phyloP scores from a whole-genome alignment of 2,113 vertebrate genomes.

The Labeo catla region DNA sequence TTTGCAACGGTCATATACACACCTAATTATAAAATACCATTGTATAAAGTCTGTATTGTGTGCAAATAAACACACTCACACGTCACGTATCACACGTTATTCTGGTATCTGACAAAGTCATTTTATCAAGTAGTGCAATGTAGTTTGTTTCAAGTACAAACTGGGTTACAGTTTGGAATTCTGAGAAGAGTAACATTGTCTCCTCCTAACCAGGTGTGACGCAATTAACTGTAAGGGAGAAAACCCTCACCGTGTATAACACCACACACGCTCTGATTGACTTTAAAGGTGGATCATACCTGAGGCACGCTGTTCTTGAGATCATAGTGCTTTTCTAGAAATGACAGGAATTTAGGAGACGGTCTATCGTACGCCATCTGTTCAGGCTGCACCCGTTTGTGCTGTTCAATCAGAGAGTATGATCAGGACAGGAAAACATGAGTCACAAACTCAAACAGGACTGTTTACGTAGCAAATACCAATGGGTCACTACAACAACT shows the following conservation, averaged over 20 bases:
- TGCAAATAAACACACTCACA: not conserved
- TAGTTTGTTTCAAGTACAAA: too few species aligned
- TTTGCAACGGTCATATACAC: not conserved
- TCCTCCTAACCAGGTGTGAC: not conserved
- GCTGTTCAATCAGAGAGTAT: constrained; percentile 67
- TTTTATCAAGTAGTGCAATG: not conserved
- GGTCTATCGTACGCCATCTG: constrained; percentile 88
- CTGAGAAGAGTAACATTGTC: not conserved
- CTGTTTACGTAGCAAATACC: not conserved
- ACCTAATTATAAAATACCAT: not conserved
- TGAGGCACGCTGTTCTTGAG: constrained; percentile 86
- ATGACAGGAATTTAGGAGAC: constrained; percentile 85
- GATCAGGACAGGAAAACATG: not conserved
- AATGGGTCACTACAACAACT: not conserved
- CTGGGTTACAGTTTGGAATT: not conserved
- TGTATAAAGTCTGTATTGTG: not conserved
- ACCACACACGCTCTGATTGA: not conserved
- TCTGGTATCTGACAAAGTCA: not conserved
- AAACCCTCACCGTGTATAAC: not conserved
- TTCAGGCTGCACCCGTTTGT: constrained; percentile 81
- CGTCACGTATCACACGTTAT: not conserved
- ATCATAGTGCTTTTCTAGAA: constrained; percentile 85
- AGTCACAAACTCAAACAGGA: not conserved
- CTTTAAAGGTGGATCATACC: constrained; percentile 69
- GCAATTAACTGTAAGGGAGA: not conserved